Evolutionary conservation across 2,888 invertebrate species (phyloP).

Genomic region (Napeogenes inachia): DNA sequence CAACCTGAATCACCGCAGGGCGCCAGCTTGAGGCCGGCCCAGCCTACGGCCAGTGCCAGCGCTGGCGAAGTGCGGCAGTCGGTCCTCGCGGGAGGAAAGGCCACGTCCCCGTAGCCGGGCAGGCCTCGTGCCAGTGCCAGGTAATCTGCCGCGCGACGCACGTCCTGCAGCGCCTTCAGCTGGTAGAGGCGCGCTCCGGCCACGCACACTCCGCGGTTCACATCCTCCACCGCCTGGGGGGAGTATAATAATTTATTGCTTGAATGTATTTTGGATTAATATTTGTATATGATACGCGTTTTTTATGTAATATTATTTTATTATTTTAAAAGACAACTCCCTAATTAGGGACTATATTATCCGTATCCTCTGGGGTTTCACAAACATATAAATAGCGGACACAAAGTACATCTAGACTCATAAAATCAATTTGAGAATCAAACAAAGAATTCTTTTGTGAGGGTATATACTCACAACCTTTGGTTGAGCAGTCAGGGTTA

Average conservation of each 20-base stretch:
- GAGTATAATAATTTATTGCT: slow-evolving; percentile 13
- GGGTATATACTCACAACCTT: too few relatives aligned
- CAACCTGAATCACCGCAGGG: slow-evolving; percentile 84
- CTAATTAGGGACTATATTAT: too few relatives aligned
- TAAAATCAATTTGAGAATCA: too few relatives aligned
- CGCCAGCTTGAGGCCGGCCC: slow-evolving; percentile 83
- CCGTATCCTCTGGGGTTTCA: too few relatives aligned
- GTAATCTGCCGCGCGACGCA: slow-evolving; percentile 88
- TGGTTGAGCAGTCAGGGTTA: too few relatives aligned
- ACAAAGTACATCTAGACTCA: too few relatives aligned
- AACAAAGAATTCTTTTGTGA: too few relatives aligned
- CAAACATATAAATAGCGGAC: too few relatives aligned
- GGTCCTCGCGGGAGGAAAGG: slow-evolving; percentile 95
- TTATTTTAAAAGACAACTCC: too few relatives aligned
- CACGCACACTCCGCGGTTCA: slow-evolving; percentile 93
- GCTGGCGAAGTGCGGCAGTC: slow-evolving; percentile 80
- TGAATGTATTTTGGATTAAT: too few relatives aligned
- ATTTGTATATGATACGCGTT: too few relatives aligned
- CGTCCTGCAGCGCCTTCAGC: slow-evolving; percentile 94
- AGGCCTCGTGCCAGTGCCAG: slow-evolving; percentile 89
- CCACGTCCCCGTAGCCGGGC: slow-evolving; percentile 95
- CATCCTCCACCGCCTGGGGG: slow-evolving; percentile 91
- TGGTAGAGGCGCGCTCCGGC: slow-evolving; percentile 96
- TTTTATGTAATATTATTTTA: too few relatives aligned
- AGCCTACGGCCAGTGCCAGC: slow-evolving; percentile 85